Evolutionary conservation across 2,113 vertebrate species (phyloP).

Genomic region (Motacilla alba): DNA sequence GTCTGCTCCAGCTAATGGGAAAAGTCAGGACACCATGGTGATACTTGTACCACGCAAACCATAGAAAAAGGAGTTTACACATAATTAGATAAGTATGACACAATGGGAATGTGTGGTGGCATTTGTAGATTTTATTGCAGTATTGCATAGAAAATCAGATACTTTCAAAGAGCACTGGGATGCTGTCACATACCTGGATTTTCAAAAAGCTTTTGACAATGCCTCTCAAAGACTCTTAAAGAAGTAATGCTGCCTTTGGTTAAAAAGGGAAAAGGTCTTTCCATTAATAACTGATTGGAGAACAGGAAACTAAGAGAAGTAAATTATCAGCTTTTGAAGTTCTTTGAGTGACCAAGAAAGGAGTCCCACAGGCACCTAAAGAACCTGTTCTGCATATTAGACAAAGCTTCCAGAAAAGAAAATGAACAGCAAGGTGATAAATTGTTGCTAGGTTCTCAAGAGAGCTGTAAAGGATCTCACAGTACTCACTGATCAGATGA

Average conservation of each 20-base stretch:
- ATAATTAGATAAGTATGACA: neutral
- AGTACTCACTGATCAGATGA: neutral
- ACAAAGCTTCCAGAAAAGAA: neutral
- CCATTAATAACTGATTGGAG: neutral
- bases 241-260: neutral
- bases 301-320: neutral
- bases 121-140: neutral
- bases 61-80: neutral
- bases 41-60: neutral
- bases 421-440: neutral
- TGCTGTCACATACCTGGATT: neutral
- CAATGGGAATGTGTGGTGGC: neutral
- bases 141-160: neutral
- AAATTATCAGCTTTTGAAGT: neutral
- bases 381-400: neutral
- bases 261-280: neutral
- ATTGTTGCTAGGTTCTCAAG: neutral
- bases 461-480: neutral
- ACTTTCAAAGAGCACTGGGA: neutral
- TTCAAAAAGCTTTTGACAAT: neutral
- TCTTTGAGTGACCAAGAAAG: neutral
- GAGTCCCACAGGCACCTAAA: neutral
- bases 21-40: neutral
- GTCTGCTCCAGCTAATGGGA: neutral
- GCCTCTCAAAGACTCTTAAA: neutral